Evolutionary conservation across 2,888 invertebrate genomes (phyloP).

Genomic region (Cephus runcator): DNA sequence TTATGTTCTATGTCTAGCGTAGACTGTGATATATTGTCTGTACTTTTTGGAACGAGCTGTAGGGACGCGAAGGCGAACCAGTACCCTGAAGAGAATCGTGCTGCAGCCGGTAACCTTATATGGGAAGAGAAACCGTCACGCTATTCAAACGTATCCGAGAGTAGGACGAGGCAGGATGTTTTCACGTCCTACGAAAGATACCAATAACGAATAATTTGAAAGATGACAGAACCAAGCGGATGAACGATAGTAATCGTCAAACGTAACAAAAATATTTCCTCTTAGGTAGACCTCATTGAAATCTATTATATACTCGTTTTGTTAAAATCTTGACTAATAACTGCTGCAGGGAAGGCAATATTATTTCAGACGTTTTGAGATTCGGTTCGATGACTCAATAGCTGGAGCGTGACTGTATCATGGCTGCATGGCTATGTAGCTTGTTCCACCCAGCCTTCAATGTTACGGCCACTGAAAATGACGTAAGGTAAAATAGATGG

Average conservation of each 20-base stretch:
- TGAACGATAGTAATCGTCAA: not conserved
- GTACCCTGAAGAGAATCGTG: not conserved
- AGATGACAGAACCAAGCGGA: not conserved
- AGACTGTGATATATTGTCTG: no score
- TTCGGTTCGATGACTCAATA: conserved; percentile 8
- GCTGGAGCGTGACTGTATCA: conserved; percentile 11
- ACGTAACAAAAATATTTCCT: not conserved
- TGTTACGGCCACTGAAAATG: not conserved
- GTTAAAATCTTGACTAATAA: not conserved
- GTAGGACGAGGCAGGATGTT: conserved; percentile 16
- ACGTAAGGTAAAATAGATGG: not conserved
- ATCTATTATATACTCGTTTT: not conserved
- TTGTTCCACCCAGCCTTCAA: not conserved
- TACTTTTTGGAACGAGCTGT: no score
- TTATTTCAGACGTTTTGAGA: not conserved
- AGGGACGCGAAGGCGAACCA: no score
- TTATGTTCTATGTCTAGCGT: no score
- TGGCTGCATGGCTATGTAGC: not conserved
- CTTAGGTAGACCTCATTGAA: not conserved
- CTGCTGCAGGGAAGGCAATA: not conserved
- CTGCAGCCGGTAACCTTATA: conserved; percentile 23
- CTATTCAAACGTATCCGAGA: conserved; percentile 16
- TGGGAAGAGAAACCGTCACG: conserved; percentile 26
- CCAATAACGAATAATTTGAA: not conserved
- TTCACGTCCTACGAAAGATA: not conserved